These are phyloP conservation scores for Drosophila quinaria DNA, from an alignment of 2,888 invertebrate genomes.

Conservation along the genomic window DNA sequence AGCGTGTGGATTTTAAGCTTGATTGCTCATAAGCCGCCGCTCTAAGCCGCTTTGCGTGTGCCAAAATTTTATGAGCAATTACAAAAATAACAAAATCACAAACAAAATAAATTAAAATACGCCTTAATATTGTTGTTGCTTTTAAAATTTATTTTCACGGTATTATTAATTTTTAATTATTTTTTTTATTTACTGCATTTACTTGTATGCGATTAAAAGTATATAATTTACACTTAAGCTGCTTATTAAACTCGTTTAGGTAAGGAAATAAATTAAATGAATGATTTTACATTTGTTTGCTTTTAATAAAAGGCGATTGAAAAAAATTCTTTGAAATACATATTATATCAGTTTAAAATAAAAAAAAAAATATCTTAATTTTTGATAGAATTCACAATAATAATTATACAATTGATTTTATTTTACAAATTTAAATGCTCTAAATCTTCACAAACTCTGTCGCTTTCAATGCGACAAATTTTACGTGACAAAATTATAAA, in stretches of 20 bases:
- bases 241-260: not conserved
- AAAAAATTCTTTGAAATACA: not conserved
- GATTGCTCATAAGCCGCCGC: constrained; percentile 40
- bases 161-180: constrained; percentile 4
- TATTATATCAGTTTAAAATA: not conserved
- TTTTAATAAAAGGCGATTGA: too few relatives aligned
- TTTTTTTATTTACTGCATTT: constrained; percentile 34
- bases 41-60: constrained; percentile 44
- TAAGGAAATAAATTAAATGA: not conserved
- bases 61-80: constrained; percentile 18
- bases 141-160: constrained; percentile 38
- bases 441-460: not conserved
- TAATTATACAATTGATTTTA: not conserved
- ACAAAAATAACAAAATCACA: constrained; percentile 6
- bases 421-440: not conserved
- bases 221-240: constrained; percentile 10
- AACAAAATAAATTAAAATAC: constrained; percentile 15
- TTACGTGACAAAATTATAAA: constrained; percentile 14
- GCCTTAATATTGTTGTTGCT: not conserved
- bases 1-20: constrained; percentile 49
- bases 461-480: not conserved
- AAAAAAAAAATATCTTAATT: too few relatives aligned
- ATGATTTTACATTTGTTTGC: not conserved
- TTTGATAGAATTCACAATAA: not conserved
- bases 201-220: constrained; percentile 36